Evolutionary conservation across 1,140 invertebrate genomes (phyloP).

Genomic region (Ips typographus): DNA sequence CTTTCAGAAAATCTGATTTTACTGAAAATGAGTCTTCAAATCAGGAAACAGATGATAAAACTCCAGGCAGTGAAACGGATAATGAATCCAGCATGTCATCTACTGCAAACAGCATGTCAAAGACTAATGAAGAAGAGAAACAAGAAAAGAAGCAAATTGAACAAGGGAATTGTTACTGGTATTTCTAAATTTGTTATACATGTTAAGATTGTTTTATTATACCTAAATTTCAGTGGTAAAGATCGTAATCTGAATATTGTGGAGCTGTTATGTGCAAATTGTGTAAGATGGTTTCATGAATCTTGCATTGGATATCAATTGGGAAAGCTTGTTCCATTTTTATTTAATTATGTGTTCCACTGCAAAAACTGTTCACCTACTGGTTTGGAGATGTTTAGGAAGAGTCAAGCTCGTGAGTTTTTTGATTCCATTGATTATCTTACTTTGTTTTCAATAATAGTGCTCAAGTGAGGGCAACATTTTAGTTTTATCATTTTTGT

Average conservation of each 20-base stretch:
- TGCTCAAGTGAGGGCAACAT: too few species aligned
- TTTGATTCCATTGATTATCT: background rate
- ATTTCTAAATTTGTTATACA: background rate
- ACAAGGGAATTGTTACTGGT: constrained; percentile 14
- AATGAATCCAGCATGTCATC: constrained; percentile 26
- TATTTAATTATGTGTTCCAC: constrained; percentile 94
- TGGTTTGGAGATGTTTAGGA: constrained; percentile 84
- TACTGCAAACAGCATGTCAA: constrained; percentile 5
- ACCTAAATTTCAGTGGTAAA: constrained; percentile 72
- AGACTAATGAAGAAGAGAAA: constrained; percentile 32
- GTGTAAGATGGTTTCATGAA: constrained; percentile 90
- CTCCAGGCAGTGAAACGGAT: constrained; percentile 28
- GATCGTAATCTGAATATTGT: constrained; percentile 87
- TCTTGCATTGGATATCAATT: constrained; percentile 88
- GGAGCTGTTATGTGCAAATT: constrained; percentile 88
- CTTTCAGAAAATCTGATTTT: constrained; percentile 28
- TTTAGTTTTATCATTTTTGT: background rate
- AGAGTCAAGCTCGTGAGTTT: constrained; percentile 86
- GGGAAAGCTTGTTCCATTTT: constrained; percentile 90
- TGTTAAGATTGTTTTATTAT: background rate
- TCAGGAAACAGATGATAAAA: constrained; percentile 33
- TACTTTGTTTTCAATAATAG: too few species aligned
- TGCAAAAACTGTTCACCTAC: constrained; percentile 96
- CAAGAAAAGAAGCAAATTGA: constrained; percentile 34
- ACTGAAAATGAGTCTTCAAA: constrained; percentile 19